Percentiles rank a stretch among this genome's conserved stretches.
Evolutionary conservation across 1,140 invertebrate genomes (phyloP).

Genomic region (Drosophila burlai): DNA sequence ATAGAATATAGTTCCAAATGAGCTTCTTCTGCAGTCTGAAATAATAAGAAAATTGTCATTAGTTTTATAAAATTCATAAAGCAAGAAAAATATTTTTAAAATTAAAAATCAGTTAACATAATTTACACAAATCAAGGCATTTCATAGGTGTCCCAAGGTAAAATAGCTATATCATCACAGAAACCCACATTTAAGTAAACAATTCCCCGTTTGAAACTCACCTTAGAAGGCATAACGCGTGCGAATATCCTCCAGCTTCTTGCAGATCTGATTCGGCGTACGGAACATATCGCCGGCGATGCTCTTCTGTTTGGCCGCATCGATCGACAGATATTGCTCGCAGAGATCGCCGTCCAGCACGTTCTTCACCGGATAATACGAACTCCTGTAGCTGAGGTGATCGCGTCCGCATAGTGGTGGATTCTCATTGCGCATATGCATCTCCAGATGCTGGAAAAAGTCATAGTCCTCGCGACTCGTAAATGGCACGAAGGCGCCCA

Average conservation of each 20-base stretch:
- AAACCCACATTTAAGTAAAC: neutral
- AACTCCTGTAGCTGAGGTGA: slow-evolving; percentile 98
- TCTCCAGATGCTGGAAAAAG: slow-evolving; percentile 99
- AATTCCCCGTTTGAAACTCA: slow-evolving; percentile 8
- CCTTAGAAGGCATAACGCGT: slow-evolving; percentile 97
- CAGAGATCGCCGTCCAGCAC: slow-evolving; percentile 99
- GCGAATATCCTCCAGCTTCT: slow-evolving; percentile 97
- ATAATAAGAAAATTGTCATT: neutral
- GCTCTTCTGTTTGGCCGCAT: slow-evolving; percentile 96
- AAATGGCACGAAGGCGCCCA: slow-evolving; percentile 98
- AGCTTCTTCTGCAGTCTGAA: slow-evolving; percentile 4
- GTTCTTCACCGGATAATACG: slow-evolving; percentile 99
- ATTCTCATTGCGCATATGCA: slow-evolving; percentile 99
- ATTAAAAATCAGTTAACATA: slow-evolving; percentile 33
- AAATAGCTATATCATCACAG: slow-evolving; percentile 74
- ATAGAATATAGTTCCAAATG: slow-evolving; percentile 1
- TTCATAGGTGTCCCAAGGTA: slow-evolving; percentile 85
- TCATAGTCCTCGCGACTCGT: slow-evolving; percentile 99
- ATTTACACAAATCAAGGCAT: slow-evolving; percentile 78
- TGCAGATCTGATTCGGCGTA: slow-evolving; percentile 98
- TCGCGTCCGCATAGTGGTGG: slow-evolving; percentile 98
- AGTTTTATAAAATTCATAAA: neutral
- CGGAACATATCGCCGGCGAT: slow-evolving; percentile 97
- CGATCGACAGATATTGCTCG: slow-evolving; percentile 99
- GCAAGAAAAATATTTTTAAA: neutral